phyloP scores from a whole-genome alignment of 2,888 invertebrate genomes.

The Pyrgus malvae region DNA sequence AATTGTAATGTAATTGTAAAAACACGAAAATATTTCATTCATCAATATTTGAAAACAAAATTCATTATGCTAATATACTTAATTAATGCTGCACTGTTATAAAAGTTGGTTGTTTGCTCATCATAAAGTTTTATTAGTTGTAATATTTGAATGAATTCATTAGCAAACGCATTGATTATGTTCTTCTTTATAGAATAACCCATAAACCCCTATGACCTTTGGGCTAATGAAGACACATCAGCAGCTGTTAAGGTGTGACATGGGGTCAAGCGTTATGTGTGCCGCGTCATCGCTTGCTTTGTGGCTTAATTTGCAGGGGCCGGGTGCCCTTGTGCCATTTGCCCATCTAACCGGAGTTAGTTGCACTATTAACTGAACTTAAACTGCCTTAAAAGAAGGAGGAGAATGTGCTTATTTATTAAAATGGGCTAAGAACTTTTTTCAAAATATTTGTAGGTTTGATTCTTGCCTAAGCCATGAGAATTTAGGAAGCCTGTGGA shows the following conservation, averaged over 20 bases:
- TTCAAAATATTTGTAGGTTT: too few relatives aligned
- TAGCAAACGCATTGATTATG: background rate
- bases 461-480: too few relatives aligned
- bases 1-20: too few relatives aligned
- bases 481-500: too few relatives aligned
- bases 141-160: constrained; percentile 8
- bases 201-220: background rate
- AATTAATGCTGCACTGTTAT: background rate
- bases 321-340: constrained; percentile 55
- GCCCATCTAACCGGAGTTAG: too few relatives aligned
- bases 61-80: too few relatives aligned
- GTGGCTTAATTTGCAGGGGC: constrained; percentile 57
- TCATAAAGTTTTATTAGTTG: constrained; percentile 3
- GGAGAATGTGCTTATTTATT: too few relatives aligned
- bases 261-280: constrained; percentile 52
- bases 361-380: too few relatives aligned
- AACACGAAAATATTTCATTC: too few relatives aligned
- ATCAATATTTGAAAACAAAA: too few relatives aligned
- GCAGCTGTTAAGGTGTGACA: constrained; percentile 35
- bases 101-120: background rate
- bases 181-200: background rate
- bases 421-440: too few relatives aligned
- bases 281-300: constrained; percentile 62
- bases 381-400: too few relatives aligned
- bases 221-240: constrained; percentile 3